These are phyloP conservation scores for Odontomachus brunneus DNA, from an alignment of 1,140 invertebrate species.

Conservation along the genomic window DNA sequence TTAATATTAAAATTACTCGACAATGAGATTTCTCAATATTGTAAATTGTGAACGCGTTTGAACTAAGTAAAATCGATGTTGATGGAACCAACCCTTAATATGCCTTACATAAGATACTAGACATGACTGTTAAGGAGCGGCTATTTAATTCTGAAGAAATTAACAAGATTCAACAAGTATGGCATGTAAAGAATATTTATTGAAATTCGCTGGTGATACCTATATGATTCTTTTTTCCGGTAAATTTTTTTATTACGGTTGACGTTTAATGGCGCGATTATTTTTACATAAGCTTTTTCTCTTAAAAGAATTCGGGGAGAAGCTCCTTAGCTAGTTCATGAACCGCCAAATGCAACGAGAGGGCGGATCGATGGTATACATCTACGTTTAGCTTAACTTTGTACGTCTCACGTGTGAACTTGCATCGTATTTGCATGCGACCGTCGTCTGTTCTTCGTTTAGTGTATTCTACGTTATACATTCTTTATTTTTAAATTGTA, in stretches of 20 bases:
- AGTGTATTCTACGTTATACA: neutral
- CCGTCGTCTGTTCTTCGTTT: constrained; percentile 17
- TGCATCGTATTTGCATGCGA: constrained; percentile 31
- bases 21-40: neutral
- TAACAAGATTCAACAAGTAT: neutral
- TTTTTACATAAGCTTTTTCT: neutral
- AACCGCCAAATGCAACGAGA: neutral
- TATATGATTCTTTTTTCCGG: too few relatives aligned
- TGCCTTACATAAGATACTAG: constrained; percentile 21
- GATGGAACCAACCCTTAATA: constrained; percentile 20
- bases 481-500: constrained; percentile 17
- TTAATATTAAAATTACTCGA: too few relatives aligned
- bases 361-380: neutral
- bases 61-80: constrained; percentile 13
- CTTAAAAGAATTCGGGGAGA: neutral
- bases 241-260: neutral
- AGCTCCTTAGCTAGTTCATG: constrained; percentile 3
- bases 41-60: neutral
- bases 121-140: neutral
- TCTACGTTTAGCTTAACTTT: constrained; percentile 42
- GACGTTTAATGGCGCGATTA: neutral
- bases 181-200: too few relatives aligned
- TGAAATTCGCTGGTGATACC: too few relatives aligned
- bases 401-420: constrained; percentile 4
- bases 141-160: constrained; percentile 8